Conservation (phyloP, 2,797 vertebrate species). For the Loriculus beryllinus region DNA sequence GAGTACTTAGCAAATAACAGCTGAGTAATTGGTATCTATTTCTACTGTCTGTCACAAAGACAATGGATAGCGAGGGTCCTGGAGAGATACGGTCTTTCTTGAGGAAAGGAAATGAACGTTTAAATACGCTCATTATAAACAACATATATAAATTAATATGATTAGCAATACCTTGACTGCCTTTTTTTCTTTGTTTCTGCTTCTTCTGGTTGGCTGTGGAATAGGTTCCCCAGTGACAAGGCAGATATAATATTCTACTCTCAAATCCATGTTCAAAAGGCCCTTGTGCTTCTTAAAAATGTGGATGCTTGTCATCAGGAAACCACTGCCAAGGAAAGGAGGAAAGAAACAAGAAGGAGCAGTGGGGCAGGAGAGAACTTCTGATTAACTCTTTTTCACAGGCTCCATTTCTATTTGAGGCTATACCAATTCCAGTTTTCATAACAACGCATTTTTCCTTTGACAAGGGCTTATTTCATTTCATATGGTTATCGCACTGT, state of each 20-base stretch:
- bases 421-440: neutral
- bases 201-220: neutral
- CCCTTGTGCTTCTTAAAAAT: neutral
- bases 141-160: neutral
- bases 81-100: neutral
- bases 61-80: neutral
- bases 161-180: neutral
- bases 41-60: neutral
- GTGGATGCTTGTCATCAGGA: neutral
- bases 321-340: neutral
- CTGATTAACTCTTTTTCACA: neutral
- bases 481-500: neutral
- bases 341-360: neutral
- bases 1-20: neutral
- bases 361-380: neutral
- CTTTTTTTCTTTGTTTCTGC: neutral
- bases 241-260: neutral
- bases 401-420: neutral
- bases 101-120: neutral
- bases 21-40: constrained; percentile 4
- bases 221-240: neutral
- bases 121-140: neutral
- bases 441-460: constrained; percentile 19
- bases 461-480: constrained; percentile 48
- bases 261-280: neutral